Base-by-base conservation (phyloP, 2,888 invertebrate species). In the Drosophila austrosaltans region DNA sequence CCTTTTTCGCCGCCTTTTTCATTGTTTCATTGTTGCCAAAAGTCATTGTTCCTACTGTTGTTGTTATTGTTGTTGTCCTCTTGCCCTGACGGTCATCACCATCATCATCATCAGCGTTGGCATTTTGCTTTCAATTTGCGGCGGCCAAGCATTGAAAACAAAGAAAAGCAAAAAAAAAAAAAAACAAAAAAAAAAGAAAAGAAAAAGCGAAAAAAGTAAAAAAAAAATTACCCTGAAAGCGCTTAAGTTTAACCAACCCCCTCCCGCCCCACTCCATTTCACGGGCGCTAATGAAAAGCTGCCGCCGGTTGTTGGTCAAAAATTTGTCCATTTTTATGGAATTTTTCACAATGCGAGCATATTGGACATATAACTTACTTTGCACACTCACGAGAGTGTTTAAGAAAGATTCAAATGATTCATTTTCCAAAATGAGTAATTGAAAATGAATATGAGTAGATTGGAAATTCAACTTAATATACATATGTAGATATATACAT, bases 121-220 rank as follows among this genome's bases (percentile, higher is more conserved):
- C 86, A 87, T 81, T 78, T 83, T 81, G 78, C 79, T 82, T 83
- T 81, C 83, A 89, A 90, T 87, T 90, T 88, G 78, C 69, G 79
- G 71, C 70, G 36, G 36, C 36, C 36, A 69, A 67, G 69, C 62
- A 80, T 79, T 76, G 65, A 61, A 72, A 63, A 58, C 60, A 58
- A 68, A 73, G 66, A 63, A 44, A 72, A 44, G 28, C 68, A 16
- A 20, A 57, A 32, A 58, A 58, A 10, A 25, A 59, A 48, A 63
- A 53, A 65, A n/a, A n/a, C n/a, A 32, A 58, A 58, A 10, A 25
- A 59, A 48, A 63, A 53, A 65, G 6, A 67, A 67, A 58, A 22
- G 16, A 16, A 16, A 16, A 16, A 16, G 16, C 16, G 16, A 16
- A 16, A 16, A 16, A 16, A 16, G 16, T 16, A 67, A 40, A 44